Conservation (phyloP, 2,113 vertebrate species). For the Eidolon helvum region DNA sequence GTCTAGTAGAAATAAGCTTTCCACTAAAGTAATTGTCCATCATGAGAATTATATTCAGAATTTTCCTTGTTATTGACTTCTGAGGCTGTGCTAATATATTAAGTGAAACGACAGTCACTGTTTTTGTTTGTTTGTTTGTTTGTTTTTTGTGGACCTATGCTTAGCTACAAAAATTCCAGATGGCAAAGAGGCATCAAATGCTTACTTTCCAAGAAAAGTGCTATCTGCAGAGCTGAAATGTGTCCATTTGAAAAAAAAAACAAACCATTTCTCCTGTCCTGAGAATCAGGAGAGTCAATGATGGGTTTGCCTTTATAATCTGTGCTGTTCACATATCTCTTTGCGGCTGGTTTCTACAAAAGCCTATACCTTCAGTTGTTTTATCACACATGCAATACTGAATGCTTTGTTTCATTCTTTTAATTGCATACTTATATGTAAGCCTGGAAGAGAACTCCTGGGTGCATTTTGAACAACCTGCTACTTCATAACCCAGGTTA, state of each 20-base stretch:
- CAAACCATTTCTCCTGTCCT: background rate
- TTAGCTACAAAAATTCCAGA: constrained; percentile 41
- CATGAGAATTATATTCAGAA: background rate
- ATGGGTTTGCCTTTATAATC: background rate
- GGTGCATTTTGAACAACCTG: background rate
- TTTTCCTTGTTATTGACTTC: background rate
- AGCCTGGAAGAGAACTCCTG: background rate
- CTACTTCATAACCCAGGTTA: background rate
- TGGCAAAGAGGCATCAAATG: background rate
- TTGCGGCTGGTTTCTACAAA: constrained; percentile 37
- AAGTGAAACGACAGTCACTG: background rate
- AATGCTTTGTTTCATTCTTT: constrained; percentile 20
- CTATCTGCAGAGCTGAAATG: background rate
- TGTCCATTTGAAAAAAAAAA: background rate
- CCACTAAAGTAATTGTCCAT: background rate
- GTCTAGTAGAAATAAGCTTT: background rate
- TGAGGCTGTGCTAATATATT: background rate
- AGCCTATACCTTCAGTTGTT: constrained; percentile 17
- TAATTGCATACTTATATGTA: constrained; percentile 22
- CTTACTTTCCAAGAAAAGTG: background rate
- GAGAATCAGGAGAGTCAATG: background rate
- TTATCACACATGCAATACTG: background rate
- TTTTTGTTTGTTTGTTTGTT: background rate
- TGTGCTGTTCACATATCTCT: background rate
- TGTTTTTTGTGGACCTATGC: background rate